Percentiles rank a stretch among this genome's conserved stretches.
Conservation (phyloP, 2,797 vertebrate species). For the Phrynocephalus forsythii region DNA sequence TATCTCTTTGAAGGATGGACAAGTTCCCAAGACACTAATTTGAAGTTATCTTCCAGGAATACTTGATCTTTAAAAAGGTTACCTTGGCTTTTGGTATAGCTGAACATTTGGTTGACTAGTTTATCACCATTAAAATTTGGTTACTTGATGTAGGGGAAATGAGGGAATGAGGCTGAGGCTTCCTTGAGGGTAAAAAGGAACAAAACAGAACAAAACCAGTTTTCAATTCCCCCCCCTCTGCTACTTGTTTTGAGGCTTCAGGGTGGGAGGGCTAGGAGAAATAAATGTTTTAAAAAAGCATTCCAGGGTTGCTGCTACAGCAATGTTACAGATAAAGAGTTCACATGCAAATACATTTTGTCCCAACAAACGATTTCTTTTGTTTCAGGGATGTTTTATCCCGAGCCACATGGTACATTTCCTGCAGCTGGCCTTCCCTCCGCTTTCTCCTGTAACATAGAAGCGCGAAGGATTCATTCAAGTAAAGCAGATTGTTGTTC, state of each 20-base stretch:
- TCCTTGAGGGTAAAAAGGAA: background rate
- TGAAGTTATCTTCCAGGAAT: background rate
- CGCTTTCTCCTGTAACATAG: slow-evolving; percentile 22
- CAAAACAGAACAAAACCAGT: background rate
- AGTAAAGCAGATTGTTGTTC: slow-evolving; percentile 54
- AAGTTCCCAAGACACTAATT: background rate
- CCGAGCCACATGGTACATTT: slow-evolving; percentile 21
- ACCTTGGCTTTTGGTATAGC: background rate
- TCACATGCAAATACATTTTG: background rate
- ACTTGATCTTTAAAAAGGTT: background rate
- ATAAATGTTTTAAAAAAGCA: background rate
- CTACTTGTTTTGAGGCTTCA: background rate
- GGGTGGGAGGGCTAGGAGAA: background rate
- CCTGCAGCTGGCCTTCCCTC: slow-evolving; percentile 34
- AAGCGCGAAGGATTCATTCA: slow-evolving; percentile 30
- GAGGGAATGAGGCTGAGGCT: background rate
- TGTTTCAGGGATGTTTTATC: background rate
- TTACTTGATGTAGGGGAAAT: background rate
- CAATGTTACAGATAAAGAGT: background rate
- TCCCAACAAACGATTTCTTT: slow-evolving; percentile 7
- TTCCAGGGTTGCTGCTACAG: background rate
- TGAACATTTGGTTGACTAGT: background rate
- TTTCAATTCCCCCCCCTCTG: background rate
- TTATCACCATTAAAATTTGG: background rate
- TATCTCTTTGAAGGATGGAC: background rate